Base-by-base conservation (phyloP, 2,888 invertebrate species). In the Cremastinae sp. region DNA sequence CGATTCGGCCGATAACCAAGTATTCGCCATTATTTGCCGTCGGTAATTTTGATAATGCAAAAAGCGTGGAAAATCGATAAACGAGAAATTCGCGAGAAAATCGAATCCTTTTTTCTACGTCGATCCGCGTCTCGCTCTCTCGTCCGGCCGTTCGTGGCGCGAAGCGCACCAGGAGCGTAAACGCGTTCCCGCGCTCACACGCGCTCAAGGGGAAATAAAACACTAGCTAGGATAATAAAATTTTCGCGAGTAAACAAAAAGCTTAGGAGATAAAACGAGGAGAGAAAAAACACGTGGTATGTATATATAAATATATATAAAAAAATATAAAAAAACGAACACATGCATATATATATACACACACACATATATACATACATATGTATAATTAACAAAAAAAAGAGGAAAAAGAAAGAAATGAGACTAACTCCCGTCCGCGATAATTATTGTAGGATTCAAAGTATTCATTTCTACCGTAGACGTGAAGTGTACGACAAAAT, bases 151-250 rank as follows among this genome's bases (percentile, higher is more conserved):
- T 51, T 73, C 70, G 71, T 78, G 72, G 78, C 49, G 72, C 74
- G 69, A 66, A 76, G 56, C 55, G 69, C 64, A 75, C 73, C 62
- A 75, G 73, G 62, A 62, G 73, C 72, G 74, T 74, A 62, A 75
- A 72, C 68, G 80, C 80, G 75, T 74, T 72, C 72, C 64, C 74
- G 74, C 68, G 68, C 70, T n/a, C n/a, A n/a, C n/a, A n/a, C n/a
- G n/a, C n/a, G n/a, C n/a, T n/a, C n/a, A 75, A 70, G 55, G 49
- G 62, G 62, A 65, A 49, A 49, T 51, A 75, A 76, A 77, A 77
- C 73, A 66, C 74, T 81, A 81, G 81, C 74, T 81, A 81, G 81
- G 79, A 79, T 81, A 81, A 81, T 79, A 66, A 80, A 81, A 78
- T 81, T 79, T 77, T 70, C 69, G 56, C 28, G 28, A 28, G 5